Evolutionary conservation across 2,888 invertebrate genomes (phyloP), one percentile per base, ranked within the genome.

Genomic region (Sinotaia quadrata): DNA sequence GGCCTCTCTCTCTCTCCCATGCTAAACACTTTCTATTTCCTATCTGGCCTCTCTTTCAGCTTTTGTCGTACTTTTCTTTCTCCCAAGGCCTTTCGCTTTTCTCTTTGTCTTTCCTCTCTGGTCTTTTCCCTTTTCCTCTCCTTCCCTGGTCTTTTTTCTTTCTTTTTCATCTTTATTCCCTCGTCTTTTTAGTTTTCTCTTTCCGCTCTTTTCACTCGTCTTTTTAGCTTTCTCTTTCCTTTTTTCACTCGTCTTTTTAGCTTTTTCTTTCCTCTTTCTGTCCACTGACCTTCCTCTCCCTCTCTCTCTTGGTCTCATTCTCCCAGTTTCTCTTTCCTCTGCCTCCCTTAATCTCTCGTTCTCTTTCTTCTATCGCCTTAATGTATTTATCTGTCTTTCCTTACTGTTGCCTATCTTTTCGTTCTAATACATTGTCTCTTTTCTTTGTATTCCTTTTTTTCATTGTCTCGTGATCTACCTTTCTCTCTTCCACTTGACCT

Each of bases 1-100:
- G 31, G 21, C 34, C 57, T 57, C 57, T 34, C 34, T 57, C 57
- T 57, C 8, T 57, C 57, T 4, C 4, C 4, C 5, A 21, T 21
- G n/a, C n/a, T n/a, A n/a, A n/a, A n/a, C n/a, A n/a, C n/a, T n/a
- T n/a, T n/a, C n/a, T n/a, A n/a, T n/a, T n/a, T n/a, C n/a, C n/a
- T n/a, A n/a, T n/a, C n/a, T n/a, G n/a, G n/a, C 34, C 57, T 34
- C 33, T 57, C 57, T 34, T 21, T 57, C 57, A 21, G 29, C 34
- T 34, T 57, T 34, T 57, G n/a, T 57, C 34, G 31, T 21, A 33
- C 54, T 56, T 56, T 21, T 56, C 56, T 57, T 31, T 57, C 31
- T 57, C 57, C 34, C 57, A 21, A 21, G 31, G 34, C 34, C 8
- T 57, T 34, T 4, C 4, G 3, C 5, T 34, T 21, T 57, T 34